Conservation (phyloP, 1,140 invertebrate genomes). For the Camponotus pennsylvanicus region DNA sequence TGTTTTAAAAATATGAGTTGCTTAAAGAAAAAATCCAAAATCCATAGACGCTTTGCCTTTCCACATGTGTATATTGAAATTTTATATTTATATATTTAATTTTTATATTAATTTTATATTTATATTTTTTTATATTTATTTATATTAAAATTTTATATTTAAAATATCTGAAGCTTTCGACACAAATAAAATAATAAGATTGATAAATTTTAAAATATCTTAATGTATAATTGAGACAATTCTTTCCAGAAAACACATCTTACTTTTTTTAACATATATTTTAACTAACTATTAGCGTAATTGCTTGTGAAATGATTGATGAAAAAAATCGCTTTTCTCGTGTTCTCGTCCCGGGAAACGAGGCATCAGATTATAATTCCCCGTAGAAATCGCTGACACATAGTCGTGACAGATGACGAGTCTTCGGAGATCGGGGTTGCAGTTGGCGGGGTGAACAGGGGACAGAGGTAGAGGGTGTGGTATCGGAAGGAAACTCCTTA, state of each 20-base stretch:
- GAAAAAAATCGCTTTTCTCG: conserved; percentile 11
- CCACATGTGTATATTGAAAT: background rate
- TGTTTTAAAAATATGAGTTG: conserved; percentile 17
- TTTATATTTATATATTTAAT: background rate
- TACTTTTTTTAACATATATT: background rate
- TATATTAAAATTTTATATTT: background rate
- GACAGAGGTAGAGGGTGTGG: no score
- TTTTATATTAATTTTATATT: no score
- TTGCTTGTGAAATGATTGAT: background rate
- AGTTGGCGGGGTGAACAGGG: background rate
- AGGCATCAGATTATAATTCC: conserved; percentile 51
- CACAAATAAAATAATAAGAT: background rate
- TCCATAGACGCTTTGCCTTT: background rate
- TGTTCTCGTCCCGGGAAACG: background rate
- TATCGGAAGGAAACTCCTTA: conserved; percentile 14
- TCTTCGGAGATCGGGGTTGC: conserved; percentile 27
- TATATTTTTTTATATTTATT: no score
- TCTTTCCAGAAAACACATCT: background rate
- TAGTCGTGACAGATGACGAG: conserved; percentile 24
- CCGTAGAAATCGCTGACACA: conserved; percentile 56
- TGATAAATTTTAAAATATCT: background rate
- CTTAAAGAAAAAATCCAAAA: background rate
- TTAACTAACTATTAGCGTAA: conserved; percentile 4
- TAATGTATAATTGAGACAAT: background rate
- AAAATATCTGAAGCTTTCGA: background rate